phyloP scores from a whole-genome alignment of 2,797 vertebrate genomes.

The Brachyrhaphis roseni region DNA sequence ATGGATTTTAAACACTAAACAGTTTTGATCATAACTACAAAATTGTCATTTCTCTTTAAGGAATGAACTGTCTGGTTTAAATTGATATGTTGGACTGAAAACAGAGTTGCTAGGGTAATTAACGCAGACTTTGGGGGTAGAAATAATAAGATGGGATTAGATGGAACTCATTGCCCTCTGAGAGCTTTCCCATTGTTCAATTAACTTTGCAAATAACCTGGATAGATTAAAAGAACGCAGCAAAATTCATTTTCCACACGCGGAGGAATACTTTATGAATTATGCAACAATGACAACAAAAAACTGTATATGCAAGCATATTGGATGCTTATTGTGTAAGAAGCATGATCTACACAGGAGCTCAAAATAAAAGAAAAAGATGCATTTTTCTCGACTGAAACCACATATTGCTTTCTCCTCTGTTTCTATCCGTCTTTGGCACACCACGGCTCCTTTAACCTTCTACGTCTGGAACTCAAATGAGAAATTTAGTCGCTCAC shows the following conservation, averaged over 20 bases:
- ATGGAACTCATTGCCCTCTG: constrained; percentile 61
- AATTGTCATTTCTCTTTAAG: neutral
- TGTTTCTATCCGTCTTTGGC: constrained; percentile 24
- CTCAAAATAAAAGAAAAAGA: neutral
- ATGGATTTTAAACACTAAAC: neutral
- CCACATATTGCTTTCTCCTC: constrained; percentile 18
- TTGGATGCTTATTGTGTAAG: constrained; percentile 21
- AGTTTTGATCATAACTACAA: constrained; percentile 18
- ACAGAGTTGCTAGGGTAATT: constrained; percentile 53
- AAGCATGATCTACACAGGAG: neutral
- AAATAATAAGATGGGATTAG: constrained; percentile 63
- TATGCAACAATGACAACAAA: constrained; percentile 27
- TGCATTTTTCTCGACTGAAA: neutral
- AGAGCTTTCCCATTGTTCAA: constrained; percentile 54
- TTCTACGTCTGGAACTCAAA: constrained; percentile 61
- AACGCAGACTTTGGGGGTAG: constrained; percentile 55
- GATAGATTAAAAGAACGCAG: constrained; percentile 50
- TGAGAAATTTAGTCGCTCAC: constrained; percentile 62
- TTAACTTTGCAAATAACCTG: constrained; percentile 70
- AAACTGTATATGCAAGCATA: neutral
- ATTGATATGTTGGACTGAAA: constrained; percentile 47
- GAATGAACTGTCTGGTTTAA: constrained; percentile 14
- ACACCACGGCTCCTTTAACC: constrained; percentile 53
- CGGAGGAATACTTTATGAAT: constrained; percentile 48
- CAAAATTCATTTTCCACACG: constrained; percentile 53